phyloP scores from a whole-genome alignment of 1,140 invertebrate species.

The Dolichoris vasculosae region DNA sequence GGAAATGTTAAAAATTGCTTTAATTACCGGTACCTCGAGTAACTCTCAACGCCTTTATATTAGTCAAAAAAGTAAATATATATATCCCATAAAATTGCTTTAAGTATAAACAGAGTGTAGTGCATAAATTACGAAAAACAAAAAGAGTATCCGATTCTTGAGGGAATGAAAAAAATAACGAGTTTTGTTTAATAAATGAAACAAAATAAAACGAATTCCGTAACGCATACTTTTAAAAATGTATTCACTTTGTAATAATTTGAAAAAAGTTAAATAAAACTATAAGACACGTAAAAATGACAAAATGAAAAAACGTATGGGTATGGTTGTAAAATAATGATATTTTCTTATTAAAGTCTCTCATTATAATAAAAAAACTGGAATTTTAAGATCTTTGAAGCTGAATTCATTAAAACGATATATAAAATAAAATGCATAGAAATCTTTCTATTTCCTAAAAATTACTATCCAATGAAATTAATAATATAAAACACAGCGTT shows the following conservation, averaged over 20 bases:
- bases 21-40: neutral
- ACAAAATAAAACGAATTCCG: neutral
- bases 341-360: neutral
- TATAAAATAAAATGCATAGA: neutral
- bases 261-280: neutral
- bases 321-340: neutral
- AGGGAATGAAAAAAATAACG: neutral
- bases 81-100: no score
- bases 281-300: neutral
- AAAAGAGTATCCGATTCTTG: neutral
- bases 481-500: neutral
- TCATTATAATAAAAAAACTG: neutral
- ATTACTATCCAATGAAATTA: neutral
- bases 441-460: neutral
- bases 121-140: neutral
- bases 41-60: conserved; percentile 13
- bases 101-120: neutral
- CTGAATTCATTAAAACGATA: neutral
- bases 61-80: neutral
- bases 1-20: conserved; percentile 6
- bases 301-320: conserved; percentile 6
- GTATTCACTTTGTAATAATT: neutral
- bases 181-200: neutral
- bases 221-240: neutral
- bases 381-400: neutral